Evolutionary conservation across 2,888 invertebrate species (phyloP).

Genomic region (Latheticus oryzae): DNA sequence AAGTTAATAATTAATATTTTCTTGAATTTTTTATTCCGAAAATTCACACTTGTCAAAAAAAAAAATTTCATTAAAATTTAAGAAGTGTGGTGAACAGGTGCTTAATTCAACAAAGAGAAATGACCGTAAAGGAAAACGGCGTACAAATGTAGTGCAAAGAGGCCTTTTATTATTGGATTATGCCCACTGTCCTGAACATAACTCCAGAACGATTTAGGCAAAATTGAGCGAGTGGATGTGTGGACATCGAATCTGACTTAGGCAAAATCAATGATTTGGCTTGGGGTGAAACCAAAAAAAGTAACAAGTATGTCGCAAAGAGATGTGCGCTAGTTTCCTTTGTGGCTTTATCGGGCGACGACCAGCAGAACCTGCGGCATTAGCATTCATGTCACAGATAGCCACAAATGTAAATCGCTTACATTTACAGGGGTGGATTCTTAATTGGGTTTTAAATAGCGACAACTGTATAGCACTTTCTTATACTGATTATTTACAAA

Average conservation of each 20-base stretch:
- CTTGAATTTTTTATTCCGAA: too few species aligned
- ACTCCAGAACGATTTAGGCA: conserved; percentile 38
- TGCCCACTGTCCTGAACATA: conserved; percentile 40
- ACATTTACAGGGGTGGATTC: conserved; percentile 46
- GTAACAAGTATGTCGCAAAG: conserved; percentile 37
- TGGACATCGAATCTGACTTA: conserved; percentile 30
- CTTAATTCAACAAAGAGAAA: conserved; percentile 33
- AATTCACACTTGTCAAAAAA: too few species aligned
- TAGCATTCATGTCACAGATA: conserved; percentile 50
- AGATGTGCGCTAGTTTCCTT: conserved; percentile 44
- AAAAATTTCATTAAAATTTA: too few species aligned
- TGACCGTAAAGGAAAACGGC: conserved; percentile 26
- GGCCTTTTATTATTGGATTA: conserved; percentile 43
- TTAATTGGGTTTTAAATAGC: conserved; percentile 51
- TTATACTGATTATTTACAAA: conserved; percentile 7
- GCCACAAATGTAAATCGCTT: conserved; percentile 51
- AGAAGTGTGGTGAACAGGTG: too few species aligned
- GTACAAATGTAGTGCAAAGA: conserved; percentile 38
- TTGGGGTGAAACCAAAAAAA: conserved; percentile 22
- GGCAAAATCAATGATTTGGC: conserved; percentile 36
- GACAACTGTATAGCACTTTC: conserved; percentile 22
- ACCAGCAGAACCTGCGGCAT: conserved; percentile 43
- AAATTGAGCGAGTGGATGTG: conserved; percentile 38
- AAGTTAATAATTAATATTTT: too few species aligned
- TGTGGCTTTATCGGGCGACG: conserved; percentile 45